Evolutionary conservation across 1,140 invertebrate species (phyloP), one percentile per base, ranked within the genome.

Genomic region (Ditylenchus dipsaci): DNA sequence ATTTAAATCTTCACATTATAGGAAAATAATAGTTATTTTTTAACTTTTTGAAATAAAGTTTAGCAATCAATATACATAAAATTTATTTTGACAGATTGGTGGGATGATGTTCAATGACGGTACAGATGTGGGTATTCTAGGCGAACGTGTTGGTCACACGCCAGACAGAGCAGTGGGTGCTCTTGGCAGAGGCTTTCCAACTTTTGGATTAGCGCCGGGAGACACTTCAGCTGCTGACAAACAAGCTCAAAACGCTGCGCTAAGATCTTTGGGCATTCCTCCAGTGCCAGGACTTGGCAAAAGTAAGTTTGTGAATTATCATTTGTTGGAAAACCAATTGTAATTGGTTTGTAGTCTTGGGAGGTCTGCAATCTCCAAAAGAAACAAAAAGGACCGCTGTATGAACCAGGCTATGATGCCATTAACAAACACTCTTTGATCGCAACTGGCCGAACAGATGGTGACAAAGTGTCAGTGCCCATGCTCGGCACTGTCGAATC

Each of bases 31-130:
- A n/a, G n/a, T n/a, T n/a, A n/a, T n/a, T n/a, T n/a, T n/a, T n/a
- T n/a, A n/a, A n/a, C n/a, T n/a, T n/a, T n/a, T n/a, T n/a, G n/a
- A n/a, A n/a, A n/a, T n/a, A n/a, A n/a, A n/a, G n/a, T n/a, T n/a
- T n/a, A n/a, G n/a, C n/a, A n/a, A n/a, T n/a, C n/a, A n/a, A n/a
- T n/a, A n/a, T n/a, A n/a, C n/a, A n/a, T n/a, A n/a, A n/a, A n/a
- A n/a, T n/a, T n/a, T n/a, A n/a, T n/a, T 57, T 57, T 30, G 53
- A 29, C 64, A 76, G 65, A 67, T 77, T 29, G 75, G 75, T 43
- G 75, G 75, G 21, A 63, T 77, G 30, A 77, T 77, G 75, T 63
- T 77, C 21, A 77, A 77, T 26, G 26, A 70, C 5, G 75, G 75
- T 30, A 65, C 64, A 26, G 69, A 76, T 53, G 63, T 73, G 1